These are phyloP conservation scores for Tetranychus urticae DNA, from an alignment of 1,140 invertebrate species.

Conservation along the genomic window DNA sequence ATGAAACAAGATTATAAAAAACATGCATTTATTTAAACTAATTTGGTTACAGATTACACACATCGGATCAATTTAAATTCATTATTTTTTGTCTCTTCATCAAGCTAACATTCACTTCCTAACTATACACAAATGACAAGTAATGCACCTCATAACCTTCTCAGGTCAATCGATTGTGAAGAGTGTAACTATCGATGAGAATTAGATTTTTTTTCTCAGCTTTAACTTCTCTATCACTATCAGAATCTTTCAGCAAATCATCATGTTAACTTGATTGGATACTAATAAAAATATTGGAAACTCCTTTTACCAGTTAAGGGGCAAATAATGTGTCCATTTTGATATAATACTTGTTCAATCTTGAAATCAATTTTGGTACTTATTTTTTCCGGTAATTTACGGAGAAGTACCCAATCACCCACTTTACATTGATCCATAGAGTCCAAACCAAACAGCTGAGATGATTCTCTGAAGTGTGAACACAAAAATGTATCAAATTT, in stretches of 20 bases:
- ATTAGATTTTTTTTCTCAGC: too few species aligned
- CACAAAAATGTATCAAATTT: conserved; percentile 6
- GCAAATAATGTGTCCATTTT: conserved; percentile 12
- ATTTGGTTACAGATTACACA: too few species aligned
- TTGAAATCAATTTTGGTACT: conserved; percentile 8
- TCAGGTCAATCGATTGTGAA: not conserved
- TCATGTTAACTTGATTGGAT: not conserved
- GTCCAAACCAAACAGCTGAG: conserved; percentile 2
- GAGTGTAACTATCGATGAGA: not conserved
- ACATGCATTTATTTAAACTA: too few species aligned
- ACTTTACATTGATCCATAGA: not conserved
- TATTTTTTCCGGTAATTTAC: conserved; percentile 6
- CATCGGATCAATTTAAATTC: not conserved
- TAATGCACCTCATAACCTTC: not conserved
- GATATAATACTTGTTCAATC: conserved; percentile 13
- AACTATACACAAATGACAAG: too few species aligned
- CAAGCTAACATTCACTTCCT: too few species aligned
- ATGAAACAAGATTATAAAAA: too few species aligned
- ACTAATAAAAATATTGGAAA: conserved; percentile 9
- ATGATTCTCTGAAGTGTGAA: conserved; percentile 8
- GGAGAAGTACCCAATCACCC: conserved; percentile 9
- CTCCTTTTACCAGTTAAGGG: conserved; percentile 12
- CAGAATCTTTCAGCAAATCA: too few species aligned
- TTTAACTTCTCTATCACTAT: too few species aligned
- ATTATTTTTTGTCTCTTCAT: too few species aligned